Base-by-base conservation (phyloP, 2,888 invertebrate genomes). In the Barypeithes pellucidus region DNA sequence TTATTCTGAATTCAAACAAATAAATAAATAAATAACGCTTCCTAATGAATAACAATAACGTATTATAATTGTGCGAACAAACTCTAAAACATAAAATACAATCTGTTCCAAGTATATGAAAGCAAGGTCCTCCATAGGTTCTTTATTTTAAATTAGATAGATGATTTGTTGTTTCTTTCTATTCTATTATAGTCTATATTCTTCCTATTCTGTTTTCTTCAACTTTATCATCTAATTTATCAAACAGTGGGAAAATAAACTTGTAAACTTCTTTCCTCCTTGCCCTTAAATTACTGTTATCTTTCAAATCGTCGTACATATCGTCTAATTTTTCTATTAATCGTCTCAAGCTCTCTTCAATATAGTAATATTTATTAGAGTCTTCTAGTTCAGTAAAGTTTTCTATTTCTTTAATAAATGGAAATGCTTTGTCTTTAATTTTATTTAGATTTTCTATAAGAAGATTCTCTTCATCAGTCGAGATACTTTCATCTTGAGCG, bases 261-360 rank as follows among this genome's bases (percentile, higher is more conserved):
- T 71, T 60, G 12, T 70, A 70, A 14, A 71, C 71, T 59, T 61
- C 36, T 50, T 41, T 67, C 9, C 71, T 36, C 14, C 33, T 18
- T 2, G 16, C 52, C 57, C 52, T 70, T 14, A 73, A 39, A 2
- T 4, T 24, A 12, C 16, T 16, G 18, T 67, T 29, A 9, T 36
- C 18, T 36, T 39, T 36, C 22, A 73, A 50, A 14, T 14, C 20
- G 4, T 61, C 60, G 24, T 16, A 22, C 63, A 70, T 62, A 43
- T 63, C 63, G 29, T 70, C 70, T 29, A 70, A 20, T 33, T 52
- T 29, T 20, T 70, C 63, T 50, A 63, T 45, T 4, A 65, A 57
- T 59, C 69, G 66, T 14, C 39, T 65, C 14, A 75, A 60, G 29
- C 61, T 72, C 22, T 75, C 72, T 5, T 75, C 75, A 12, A 75